These are phyloP conservation scores for Aspidoscelis tigris DNA, from an alignment of 2,113 vertebrate genomes.

Conservation along the genomic window DNA sequence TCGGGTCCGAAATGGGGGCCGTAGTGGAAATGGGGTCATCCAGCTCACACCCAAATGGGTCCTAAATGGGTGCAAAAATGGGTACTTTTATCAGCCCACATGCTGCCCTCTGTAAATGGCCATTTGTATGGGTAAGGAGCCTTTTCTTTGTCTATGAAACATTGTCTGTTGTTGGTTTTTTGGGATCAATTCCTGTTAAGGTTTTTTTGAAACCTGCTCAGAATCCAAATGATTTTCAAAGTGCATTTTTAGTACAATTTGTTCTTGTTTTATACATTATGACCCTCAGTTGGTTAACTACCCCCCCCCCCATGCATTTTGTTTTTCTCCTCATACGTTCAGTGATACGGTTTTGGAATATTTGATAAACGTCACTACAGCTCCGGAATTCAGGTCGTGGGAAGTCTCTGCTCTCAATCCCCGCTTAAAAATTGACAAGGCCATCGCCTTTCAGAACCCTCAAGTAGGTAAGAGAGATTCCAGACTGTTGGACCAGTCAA, in stretches of 20 bases:
- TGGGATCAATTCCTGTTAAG: neutral
- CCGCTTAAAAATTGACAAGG: constrained; percentile 84
- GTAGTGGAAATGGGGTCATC: no score
- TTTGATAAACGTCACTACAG: constrained; percentile 96
- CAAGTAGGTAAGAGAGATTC: constrained; percentile 83
- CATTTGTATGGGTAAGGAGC: neutral
- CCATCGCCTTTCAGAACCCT: constrained; percentile 81
- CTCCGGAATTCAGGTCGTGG: constrained; percentile 93
- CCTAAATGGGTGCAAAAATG: no score
- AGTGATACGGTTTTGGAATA: constrained; percentile 98
- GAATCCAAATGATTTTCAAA: neutral
- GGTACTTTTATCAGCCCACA: neutral
- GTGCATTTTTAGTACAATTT: neutral
- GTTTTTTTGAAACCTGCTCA: neutral
- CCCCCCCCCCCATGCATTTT: neutral
- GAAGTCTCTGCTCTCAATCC: constrained; percentile 86
- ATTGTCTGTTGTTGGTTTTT: no score
- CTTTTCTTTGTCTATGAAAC: neutral
- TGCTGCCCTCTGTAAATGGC: no score
- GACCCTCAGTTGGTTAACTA: neutral
- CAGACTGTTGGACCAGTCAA: neutral
- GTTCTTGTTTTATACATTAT: neutral
- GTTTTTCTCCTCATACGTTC: constrained; percentile 25
- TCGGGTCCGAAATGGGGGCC: no score
- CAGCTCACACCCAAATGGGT: no score